phyloP scores from a whole-genome alignment of 2,888 invertebrate species.

The Merodon equestris region DNA sequence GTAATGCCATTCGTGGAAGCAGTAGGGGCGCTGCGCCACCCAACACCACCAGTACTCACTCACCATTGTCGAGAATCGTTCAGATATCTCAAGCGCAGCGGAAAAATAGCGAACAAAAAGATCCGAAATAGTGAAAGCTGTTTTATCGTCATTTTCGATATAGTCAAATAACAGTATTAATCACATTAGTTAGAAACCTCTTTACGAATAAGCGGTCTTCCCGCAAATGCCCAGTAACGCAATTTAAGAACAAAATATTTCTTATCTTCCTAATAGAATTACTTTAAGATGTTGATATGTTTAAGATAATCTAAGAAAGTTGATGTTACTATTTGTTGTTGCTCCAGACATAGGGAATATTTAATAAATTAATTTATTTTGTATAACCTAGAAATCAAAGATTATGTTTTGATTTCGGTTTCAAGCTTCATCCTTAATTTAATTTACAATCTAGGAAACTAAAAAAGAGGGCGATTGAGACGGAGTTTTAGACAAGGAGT shows the following conservation, averaged over 20 bases:
- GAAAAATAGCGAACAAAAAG: slow-evolving; percentile 73
- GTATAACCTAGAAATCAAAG: slow-evolving; percentile 4
- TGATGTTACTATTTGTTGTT: slow-evolving; percentile 21
- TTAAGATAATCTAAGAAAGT: neutral
- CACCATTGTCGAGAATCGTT: slow-evolving; percentile 77
- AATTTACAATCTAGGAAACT: no score
- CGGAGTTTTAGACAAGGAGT: no score
- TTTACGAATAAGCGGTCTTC: slow-evolving; percentile 2
- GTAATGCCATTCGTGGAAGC: slow-evolving; percentile 39
- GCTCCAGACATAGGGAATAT: slow-evolving; percentile 22
- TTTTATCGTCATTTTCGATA: neutral
- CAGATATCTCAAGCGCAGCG: slow-evolving; percentile 78
- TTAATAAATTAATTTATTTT: slow-evolving; percentile 46
- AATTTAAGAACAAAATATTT: slow-evolving; percentile 23
- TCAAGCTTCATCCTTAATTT: no score
- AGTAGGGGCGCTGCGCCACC: slow-evolving; percentile 67
- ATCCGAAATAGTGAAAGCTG: slow-evolving; percentile 23
- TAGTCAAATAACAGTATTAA: slow-evolving; percentile 34
- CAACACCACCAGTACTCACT: slow-evolving; percentile 76
- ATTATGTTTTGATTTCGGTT: neutral
- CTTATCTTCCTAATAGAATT: slow-evolving; percentile 6
- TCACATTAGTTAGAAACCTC: slow-evolving; percentile 11
- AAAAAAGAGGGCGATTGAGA: no score
- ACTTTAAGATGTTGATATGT: no score
- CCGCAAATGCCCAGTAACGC: slow-evolving; percentile 14